These are phyloP conservation scores for Agrotis clavis DNA, from an alignment of 2,888 invertebrate species.

Conservation along the genomic window DNA sequence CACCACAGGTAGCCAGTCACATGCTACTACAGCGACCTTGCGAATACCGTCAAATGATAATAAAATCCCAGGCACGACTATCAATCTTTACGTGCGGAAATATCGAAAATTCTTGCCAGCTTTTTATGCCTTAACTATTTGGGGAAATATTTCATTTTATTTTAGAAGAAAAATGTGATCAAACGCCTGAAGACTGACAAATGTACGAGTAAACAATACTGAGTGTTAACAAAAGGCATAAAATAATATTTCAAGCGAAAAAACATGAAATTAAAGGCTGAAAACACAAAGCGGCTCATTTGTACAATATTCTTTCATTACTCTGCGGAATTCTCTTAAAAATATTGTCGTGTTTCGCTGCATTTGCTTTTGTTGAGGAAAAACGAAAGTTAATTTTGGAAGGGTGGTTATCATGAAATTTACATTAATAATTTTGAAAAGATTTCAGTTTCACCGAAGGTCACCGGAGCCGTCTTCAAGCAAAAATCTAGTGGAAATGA, in stretches of 20 bases:
- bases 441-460: too few species aligned
- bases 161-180: slow-evolving; percentile 26
- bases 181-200: slow-evolving; percentile 35
- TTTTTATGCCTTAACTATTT: slow-evolving; percentile 32
- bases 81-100: slow-evolving; percentile 42
- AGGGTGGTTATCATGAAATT: too few species aligned
- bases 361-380: background rate
- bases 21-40: slow-evolving; percentile 8
- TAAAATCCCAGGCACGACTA: slow-evolving; percentile 38
- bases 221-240: slow-evolving; percentile 12
- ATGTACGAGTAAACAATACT: slow-evolving; percentile 15
- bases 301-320: slow-evolving; percentile 51
- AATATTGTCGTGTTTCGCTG: slow-evolving; percentile 16
- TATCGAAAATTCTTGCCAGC: slow-evolving; percentile 6
- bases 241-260: slow-evolving; percentile 37
- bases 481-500: too few species aligned
- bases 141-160: slow-evolving; percentile 26
- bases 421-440: too few species aligned
- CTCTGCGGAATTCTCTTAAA: slow-evolving; percentile 35
- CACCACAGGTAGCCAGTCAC: background rate
- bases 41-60: slow-evolving; percentile 19
- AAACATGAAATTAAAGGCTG: slow-evolving; percentile 27
- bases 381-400: background rate
- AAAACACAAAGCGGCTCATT: slow-evolving; percentile 42
- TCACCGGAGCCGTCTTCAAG: too few species aligned